phyloP scores from a whole-genome alignment of 1,140 invertebrate genomes.

The Xylocopa sonorina region DNA sequence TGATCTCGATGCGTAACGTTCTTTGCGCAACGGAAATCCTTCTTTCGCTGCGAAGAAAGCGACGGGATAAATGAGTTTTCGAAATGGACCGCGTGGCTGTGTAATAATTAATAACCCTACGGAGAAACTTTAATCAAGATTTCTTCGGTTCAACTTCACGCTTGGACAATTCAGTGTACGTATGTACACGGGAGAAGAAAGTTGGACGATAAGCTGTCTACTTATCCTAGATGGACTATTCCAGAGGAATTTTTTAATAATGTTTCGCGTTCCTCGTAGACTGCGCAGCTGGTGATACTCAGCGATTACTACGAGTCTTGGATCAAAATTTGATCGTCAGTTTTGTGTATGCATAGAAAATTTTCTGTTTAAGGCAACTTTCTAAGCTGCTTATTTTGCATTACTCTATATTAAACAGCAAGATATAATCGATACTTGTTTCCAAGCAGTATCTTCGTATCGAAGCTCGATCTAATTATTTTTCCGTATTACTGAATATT shows the following conservation, averaged over 20 bases:
- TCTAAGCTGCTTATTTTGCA: neutral
- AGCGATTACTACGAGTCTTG: neutral
- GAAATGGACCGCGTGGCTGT: neutral
- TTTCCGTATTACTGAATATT: no score
- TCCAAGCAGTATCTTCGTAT: no score
- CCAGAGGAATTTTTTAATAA: neutral
- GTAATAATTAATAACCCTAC: neutral
- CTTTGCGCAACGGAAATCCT: no score
- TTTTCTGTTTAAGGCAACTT: neutral
- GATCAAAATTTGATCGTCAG: neutral
- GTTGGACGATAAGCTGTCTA: neutral
- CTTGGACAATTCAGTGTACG: neutral
- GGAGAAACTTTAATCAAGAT: slow-evolving; percentile 11
- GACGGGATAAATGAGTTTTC: neutral
- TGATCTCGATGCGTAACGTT: no score
- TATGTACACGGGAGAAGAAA: neutral
- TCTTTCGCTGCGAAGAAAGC: neutral
- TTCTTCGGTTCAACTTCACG: slow-evolving; percentile 11
- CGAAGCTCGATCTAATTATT: no score
- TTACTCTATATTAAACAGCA: no score
- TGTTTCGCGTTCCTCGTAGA: neutral
- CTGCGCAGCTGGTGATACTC: neutral
- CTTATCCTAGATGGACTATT: neutral
- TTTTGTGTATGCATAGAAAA: neutral
- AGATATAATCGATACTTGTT: no score